These are phyloP conservation scores for Nycticebus coucang DNA, from an alignment of 2,113 vertebrate genomes.

Conservation along the genomic window DNA sequence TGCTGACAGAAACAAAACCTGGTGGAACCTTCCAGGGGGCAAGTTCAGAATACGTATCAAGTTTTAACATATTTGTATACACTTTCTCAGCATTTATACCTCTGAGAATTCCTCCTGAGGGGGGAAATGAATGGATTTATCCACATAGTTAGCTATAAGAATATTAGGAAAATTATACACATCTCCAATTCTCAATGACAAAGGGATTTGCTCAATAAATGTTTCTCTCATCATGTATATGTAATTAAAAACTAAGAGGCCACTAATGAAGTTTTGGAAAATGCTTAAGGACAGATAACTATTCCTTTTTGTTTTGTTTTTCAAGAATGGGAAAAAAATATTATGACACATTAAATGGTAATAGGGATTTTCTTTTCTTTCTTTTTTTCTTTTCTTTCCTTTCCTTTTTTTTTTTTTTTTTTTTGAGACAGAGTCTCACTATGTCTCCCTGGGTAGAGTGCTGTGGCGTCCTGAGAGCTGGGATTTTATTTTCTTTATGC, in stretches of 20 bases:
- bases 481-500: background rate
- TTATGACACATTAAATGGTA: background rate
- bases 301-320: background rate
- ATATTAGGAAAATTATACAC: background rate
- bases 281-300: background rate
- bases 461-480: too few species aligned
- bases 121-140: background rate
- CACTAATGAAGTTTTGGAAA: background rate
- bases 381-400: background rate
- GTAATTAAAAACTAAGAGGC: background rate
- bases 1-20: background rate
- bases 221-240: background rate
- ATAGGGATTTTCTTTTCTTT: background rate
- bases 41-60: background rate
- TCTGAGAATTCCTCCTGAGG: background rate
- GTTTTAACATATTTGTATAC: background rate
- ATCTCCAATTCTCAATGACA: background rate
- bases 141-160: background rate
- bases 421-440: too few species aligned
- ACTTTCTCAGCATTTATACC: background rate
- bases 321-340: background rate
- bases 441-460: too few species aligned
- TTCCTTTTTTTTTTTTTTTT: constrained; percentile 22
- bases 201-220: background rate
- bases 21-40: background rate